Evolutionary conservation across 2,888 invertebrate species (phyloP).

Genomic region (Epinotia brunnichana): DNA sequence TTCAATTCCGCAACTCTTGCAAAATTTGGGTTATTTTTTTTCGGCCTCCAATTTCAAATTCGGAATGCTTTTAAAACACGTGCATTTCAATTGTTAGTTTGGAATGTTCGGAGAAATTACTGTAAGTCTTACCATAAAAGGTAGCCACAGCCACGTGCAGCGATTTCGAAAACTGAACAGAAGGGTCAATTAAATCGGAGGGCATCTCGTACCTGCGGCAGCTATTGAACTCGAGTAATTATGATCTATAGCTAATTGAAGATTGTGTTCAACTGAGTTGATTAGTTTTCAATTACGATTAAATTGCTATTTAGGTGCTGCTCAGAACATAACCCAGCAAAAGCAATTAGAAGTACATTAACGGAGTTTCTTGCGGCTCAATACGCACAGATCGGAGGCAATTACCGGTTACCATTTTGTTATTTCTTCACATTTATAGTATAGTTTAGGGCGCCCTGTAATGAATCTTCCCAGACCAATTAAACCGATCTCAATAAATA

Average conservation of each 20-base stretch:
- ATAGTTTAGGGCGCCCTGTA: conserved; percentile 25
- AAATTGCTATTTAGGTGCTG: conserved; percentile 61
- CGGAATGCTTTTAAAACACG: conserved; percentile 54
- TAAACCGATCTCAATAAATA: conserved; percentile 34
- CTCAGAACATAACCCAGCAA: conserved; percentile 57
- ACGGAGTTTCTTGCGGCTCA: conserved; percentile 56
- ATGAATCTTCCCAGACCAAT: conserved; percentile 39
- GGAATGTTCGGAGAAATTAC: conserved; percentile 61
- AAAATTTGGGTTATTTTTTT: conserved; percentile 78
- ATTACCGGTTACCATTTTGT: conserved; percentile 47
- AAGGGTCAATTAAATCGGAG: conserved; percentile 53
- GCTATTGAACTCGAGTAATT: conserved; percentile 54
- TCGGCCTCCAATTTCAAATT: conserved; percentile 58
- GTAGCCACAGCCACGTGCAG: conserved; percentile 58
- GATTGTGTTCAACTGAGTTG: conserved; percentile 59
- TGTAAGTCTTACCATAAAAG: conserved; percentile 33
- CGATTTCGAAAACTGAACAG: conserved; percentile 49
- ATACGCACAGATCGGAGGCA: conserved; percentile 52
- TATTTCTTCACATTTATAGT: conserved; percentile 40
- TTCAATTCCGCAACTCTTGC: conserved; percentile 83
- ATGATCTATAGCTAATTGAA: conserved; percentile 65
- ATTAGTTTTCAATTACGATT: conserved; percentile 70
- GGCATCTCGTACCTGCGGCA: conserved; percentile 41
- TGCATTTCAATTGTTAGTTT: conserved; percentile 58
- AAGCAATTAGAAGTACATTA: conserved; percentile 61